phyloP scores from a whole-genome alignment of 2,113 vertebrate genomes.

The Colinus virginianus region DNA sequence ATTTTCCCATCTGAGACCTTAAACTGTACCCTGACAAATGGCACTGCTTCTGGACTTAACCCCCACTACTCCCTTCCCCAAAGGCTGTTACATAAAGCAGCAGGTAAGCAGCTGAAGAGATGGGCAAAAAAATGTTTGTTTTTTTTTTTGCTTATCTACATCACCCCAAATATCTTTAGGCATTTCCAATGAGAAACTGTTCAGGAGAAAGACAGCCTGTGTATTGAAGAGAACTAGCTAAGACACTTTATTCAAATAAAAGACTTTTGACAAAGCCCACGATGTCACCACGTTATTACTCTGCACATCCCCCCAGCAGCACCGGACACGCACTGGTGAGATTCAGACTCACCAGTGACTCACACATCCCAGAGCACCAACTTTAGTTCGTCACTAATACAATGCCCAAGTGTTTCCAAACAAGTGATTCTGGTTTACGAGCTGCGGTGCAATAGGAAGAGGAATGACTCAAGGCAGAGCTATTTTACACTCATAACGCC shows the following conservation, averaged over 20 bases:
- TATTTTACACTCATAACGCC: neutral
- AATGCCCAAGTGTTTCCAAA: neutral
- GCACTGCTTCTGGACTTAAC: neutral
- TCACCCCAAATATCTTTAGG: neutral
- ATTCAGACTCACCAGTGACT: neutral
- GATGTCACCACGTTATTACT: rapidly evolving
- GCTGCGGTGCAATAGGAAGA: neutral
- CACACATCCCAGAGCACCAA: neutral
- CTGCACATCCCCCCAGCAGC: neutral
- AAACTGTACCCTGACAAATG: neutral
- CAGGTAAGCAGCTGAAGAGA: neutral
- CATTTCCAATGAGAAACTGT: neutral
- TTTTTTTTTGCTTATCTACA: neutral
- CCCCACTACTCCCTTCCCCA: neutral
- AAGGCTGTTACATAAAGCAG: neutral
- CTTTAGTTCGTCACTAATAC: neutral
- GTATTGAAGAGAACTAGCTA: neutral
- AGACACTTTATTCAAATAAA: neutral
- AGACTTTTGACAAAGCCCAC: neutral
- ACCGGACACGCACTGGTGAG: neutral
- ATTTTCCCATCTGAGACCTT: neutral
- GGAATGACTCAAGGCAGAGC: neutral
- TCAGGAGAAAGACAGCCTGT: neutral
- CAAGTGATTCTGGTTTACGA: neutral
- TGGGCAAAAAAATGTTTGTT: rapidly evolving